Base-by-base conservation (phyloP, 2,888 invertebrate genomes). In the Zhuqinia jingwanae region DNA sequence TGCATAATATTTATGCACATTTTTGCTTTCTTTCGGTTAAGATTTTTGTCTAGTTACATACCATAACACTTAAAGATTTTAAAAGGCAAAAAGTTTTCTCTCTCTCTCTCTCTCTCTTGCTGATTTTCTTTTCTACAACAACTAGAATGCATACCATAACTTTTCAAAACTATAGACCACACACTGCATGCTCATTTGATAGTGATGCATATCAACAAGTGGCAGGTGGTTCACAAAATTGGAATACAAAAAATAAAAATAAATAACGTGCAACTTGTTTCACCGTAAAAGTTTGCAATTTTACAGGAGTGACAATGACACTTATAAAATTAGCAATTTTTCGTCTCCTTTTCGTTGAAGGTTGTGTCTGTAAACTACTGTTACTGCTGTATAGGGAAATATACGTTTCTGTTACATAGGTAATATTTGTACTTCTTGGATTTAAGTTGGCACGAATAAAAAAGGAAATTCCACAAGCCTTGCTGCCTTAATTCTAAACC, bases 141-240 rank as follows among this genome's bases (percentile, higher is more conserved):
- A n/a, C n/a, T n/a, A n/a, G n/a, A n/a, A n/a, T n/a, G n/a, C n/a
- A n/a, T n/a, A n/a, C n/a, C n/a, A n/a, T n/a, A n/a, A n/a, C n/a
- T n/a, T n/a, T n/a, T n/a, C n/a, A n/a, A n/a, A n/a, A n/a, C n/a
- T n/a, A n/a, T n/a, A n/a, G n/a, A n/a, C n/a, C n/a, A n/a, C 36
- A 36, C 8, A 36, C 36, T 36, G 36, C 3, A 6, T 5, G 13
- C 13, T 50, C 50, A 50, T 27, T 65, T 1, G n/a, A 65, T 50
- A 25, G 50, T 65, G 45, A 27, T 17, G 22, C 6, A 50, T 79
- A 65, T 79, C 79, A 79, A 79, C 79, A 65, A 65, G 65, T 79
- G 60, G 65, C 63, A 79, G 58, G 73, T 75, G 56, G 20, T 50
- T 22, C 17, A 25, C 20, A 65, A 11, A 65, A 13, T 27, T 50